Evolutionary conservation across 2,888 invertebrate genomes (phyloP), one percentile per base, ranked within the genome.

Genomic region (Entomobrya proxima): DNA sequence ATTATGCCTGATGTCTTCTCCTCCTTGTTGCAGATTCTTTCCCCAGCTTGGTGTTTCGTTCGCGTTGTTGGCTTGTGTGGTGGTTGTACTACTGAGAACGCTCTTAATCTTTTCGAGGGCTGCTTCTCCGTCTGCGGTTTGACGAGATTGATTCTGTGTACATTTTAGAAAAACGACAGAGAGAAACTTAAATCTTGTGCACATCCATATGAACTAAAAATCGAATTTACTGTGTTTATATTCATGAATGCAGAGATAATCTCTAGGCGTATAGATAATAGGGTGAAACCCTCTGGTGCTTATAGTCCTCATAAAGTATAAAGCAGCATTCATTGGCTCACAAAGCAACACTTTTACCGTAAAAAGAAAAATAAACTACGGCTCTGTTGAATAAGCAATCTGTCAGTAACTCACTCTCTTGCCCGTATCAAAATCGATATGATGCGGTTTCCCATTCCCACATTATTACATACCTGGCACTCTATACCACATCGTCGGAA

Each of bases 351-450:
- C 55, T 50, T 18, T 37, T 18, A 6, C 24, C 52, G 21, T 75
- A 61, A 75, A 75, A 75, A 77, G 74, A 58, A 82, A 75, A 75
- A 75, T 74, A 82, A 82, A 82, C 64, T 47, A 58, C 37, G 24
- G n/a, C 24, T 55, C 37, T 55, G 52, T 24, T 50, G 74, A 74
- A 50, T 47, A 72, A 44, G 13, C 72, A 64, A 37, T 35, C 47
- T 44, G 47, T 9, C 44, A 74, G 47, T 32, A 32, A 4, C 15
- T 30, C 11, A 64, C 15, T 32, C 6, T 64, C 30, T 5, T 64
- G 32, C n/a, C n/a, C n/a, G n/a, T n/a, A n/a, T n/a, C n/a, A n/a
- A n/a, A n/a, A 64, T 64, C 35, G 32, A 9, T 32, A 64, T 32
- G n/a, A 27, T 50, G 74, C 50, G 74, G 74, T 74, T 50, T 61